phyloP scores from a whole-genome alignment of 2,113 vertebrate genomes.

The Callipepla californica region DNA sequence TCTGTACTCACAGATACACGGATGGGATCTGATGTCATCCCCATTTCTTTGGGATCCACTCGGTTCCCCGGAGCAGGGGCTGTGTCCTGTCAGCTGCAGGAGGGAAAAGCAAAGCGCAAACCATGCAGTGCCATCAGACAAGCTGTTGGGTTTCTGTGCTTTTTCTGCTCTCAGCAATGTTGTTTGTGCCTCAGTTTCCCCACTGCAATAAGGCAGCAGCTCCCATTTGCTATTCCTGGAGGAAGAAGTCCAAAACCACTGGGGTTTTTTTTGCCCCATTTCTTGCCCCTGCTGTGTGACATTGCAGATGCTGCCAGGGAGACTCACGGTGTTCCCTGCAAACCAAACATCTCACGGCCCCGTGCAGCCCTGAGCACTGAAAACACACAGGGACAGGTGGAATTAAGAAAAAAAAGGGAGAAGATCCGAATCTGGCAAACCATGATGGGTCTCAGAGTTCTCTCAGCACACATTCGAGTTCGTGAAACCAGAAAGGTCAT shows the following conservation, averaged over 20 bases:
- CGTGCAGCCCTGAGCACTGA: not conserved
- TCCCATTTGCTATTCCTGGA: not conserved
- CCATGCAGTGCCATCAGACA: not conserved
- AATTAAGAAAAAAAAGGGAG: not conserved
- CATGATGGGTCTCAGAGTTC: fast-evolving
- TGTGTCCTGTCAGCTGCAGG: not conserved
- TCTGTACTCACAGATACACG: fast-evolving
- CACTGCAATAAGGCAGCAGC: fast-evolving
- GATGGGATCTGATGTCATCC: too few species aligned
- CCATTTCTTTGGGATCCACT: not conserved
- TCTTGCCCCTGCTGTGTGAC: not conserved
- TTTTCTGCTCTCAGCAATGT: not conserved
- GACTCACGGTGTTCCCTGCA: not conserved
- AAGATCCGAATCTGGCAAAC: not conserved
- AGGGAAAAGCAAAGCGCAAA: not conserved
- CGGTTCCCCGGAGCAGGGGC: not conserved
- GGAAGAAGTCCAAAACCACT: not conserved
- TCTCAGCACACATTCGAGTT: fast-evolving
- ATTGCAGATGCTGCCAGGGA: too few species aligned
- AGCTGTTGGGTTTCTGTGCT: not conserved
- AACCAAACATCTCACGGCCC: not conserved
- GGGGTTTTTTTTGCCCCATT: not conserved
- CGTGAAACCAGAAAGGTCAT: not conserved
- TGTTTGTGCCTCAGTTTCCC: not conserved
- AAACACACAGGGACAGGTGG: not conserved